Evolutionary conservation across 1,140 invertebrate genomes (phyloP), one percentile per base, ranked within the genome.

Genomic region (Euura saliciscinereae): DNA sequence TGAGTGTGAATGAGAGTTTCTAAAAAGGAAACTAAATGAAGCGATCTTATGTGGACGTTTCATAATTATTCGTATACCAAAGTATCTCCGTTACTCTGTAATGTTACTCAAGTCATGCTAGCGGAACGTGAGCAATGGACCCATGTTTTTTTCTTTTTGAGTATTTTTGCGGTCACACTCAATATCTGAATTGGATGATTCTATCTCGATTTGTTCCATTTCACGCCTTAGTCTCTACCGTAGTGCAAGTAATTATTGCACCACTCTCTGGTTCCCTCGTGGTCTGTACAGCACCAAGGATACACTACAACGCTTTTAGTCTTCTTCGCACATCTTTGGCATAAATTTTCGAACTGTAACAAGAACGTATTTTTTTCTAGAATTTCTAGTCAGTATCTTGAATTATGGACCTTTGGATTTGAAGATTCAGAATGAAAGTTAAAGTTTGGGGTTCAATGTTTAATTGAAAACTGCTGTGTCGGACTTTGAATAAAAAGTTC

Each of bases 201-300:
- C 59, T 64, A 10, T 10, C 13, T 64, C 13, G 8, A 64, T 13
- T 10, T 13, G 59, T 64, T 10, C 28, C 28, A 28, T 28, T 28
- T 28, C 28, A 44, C 8, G 8, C 43, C 13, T 69, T 70, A 73
- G n/a, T 51, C 68, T 66, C 70, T 70, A 44, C 73, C 73, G 59
- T 69, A 73, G 65, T 69, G 28, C 69, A 73, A 70, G n/a, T 70
- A 73, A 65, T 73, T 68, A 11, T 70, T 65, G 66, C 72, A 73
- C 72, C 72, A 73, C 44, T 66, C 69, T 59, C 65, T 59, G 2
- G 69, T 69, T 43, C 72, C 72, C 69, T 73, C 72, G 69, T 73
- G 72, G 70, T 73, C 67, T 10, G 68, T 65, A 43, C 72, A 73
- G 66, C 72, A 73, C 72, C 72, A 73, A 43, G 72, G 72, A 73